phyloP scores from a whole-genome alignment of 2,888 invertebrate genomes.

The Ernsta delagoae region DNA sequence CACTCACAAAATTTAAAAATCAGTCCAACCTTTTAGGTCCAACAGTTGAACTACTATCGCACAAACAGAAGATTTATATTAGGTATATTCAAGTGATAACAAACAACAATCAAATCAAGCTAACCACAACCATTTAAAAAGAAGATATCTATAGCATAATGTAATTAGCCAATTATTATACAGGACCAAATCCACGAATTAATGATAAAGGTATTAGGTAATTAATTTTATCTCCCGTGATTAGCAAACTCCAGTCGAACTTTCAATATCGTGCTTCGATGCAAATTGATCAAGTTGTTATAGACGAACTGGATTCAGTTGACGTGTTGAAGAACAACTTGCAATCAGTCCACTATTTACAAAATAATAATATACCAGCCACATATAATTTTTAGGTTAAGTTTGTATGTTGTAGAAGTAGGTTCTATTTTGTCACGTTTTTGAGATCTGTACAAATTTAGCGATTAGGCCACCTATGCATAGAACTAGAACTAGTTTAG shows the following conservation, averaged over 20 bases:
- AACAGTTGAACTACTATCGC: no score
- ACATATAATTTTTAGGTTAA: neutral
- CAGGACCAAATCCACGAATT: neutral
- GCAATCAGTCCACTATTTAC: neutral
- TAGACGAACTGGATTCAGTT: neutral
- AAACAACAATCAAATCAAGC: no score
- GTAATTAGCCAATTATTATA: neutral
- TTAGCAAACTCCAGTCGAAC: neutral
- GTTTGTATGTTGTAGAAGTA: no score
- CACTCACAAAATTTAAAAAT: no score
- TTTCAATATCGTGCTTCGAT: neutral
- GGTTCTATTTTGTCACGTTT: no score
- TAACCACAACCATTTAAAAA: no score
- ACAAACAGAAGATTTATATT: no score
- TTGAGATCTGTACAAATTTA: no score
- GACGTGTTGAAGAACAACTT: neutral
- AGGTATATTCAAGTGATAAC: no score
- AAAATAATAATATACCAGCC: neutral
- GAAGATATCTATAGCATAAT: neutral
- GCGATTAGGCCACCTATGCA: no score
- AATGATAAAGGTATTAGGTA: neutral
- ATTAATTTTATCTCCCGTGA: constrained; percentile 3
- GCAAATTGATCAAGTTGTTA: neutral
- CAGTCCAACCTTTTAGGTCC: no score
- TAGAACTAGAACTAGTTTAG: no score